A percentile compares a stretch with the other conserved stretches of the same genome.
phyloP scores from a whole-genome alignment of 2,888 invertebrate species.

The Leptopilina myrica region DNA sequence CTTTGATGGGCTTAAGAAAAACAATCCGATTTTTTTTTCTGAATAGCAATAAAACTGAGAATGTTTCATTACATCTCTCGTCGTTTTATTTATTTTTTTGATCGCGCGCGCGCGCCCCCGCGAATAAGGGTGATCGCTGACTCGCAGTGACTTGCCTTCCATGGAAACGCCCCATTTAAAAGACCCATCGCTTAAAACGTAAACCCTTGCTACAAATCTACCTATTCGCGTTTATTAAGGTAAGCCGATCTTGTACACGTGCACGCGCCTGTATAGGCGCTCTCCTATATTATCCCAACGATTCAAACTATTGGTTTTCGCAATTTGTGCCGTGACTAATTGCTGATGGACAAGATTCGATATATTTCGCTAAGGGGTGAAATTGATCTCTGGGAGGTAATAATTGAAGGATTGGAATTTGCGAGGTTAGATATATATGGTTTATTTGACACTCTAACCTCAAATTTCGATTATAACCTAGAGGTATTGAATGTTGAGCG shows the following conservation, averaged over 20 bases:
- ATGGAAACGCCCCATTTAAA: conserved; percentile 73
- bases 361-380: too few species aligned
- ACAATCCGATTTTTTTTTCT: conserved; percentile 42
- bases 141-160: conserved; percentile 59
- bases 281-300: conserved; percentile 56
- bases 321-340: too few species aligned
- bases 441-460: too few species aligned
- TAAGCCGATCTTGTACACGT: conserved; percentile 72
- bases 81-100: conserved; percentile 57
- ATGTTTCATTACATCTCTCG: conserved; percentile 73
- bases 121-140: conserved; percentile 45
- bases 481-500: too few species aligned
- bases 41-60: conserved; percentile 68
- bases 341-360: too few species aligned
- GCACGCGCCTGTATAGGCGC: conserved; percentile 47
- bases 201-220: conserved; percentile 60
- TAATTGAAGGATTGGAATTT: too few species aligned
- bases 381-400: too few species aligned
- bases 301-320: conserved; percentile 33
- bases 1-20: conserved; percentile 35
- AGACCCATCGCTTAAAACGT: conserved; percentile 32
- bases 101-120: too few species aligned
- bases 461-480: too few species aligned
- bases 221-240: conserved; percentile 72
- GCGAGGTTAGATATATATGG: conserved; percentile 21